Conservation (phyloP, 2,888 invertebrate species). For the Actias luna region DNA sequence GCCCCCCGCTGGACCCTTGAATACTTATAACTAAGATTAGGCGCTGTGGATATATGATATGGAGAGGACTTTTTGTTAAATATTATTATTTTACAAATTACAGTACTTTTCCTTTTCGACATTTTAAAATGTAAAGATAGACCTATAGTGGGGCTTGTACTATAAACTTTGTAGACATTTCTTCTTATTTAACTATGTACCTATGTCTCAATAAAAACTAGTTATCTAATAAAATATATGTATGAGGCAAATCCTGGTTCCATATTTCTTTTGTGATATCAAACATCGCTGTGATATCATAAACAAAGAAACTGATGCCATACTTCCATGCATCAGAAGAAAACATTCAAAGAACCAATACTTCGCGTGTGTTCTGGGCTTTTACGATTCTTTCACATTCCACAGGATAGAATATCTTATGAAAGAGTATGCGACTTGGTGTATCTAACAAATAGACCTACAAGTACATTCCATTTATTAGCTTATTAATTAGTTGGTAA, state of each 20-base stretch:
- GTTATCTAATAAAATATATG: neutral
- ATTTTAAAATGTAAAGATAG: neutral
- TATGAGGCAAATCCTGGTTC: neutral
- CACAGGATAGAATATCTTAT: slow-evolving; percentile 16
- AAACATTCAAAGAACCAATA: slow-evolving; percentile 28
- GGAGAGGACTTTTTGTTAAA: slow-evolving; percentile 39
- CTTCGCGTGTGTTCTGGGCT: slow-evolving; percentile 38
- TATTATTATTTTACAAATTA: slow-evolving; percentile 32
- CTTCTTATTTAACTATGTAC: neutral
- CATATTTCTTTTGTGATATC: neutral
- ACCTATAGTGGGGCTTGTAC: neutral
- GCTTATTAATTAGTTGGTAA: too few relatives aligned
- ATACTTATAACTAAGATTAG: slow-evolving; percentile 10
- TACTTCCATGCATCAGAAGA: slow-evolving; percentile 18
- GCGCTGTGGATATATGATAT: slow-evolving; percentile 25
- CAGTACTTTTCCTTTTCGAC: slow-evolving; percentile 29
- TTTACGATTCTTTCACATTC: slow-evolving; percentile 40
- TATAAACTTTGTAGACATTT: neutral
- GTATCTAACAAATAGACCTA: neutral
- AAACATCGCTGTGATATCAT: neutral
- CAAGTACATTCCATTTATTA: neutral
- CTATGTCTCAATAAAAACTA: neutral
- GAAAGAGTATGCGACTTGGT: neutral
- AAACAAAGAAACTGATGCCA: slow-evolving; percentile 20
- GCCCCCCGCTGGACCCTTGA: slow-evolving; percentile 46